These are phyloP conservation scores for Cyclophora punctaria DNA, from an alignment of 2,888 invertebrate genomes.

Conservation along the genomic window DNA sequence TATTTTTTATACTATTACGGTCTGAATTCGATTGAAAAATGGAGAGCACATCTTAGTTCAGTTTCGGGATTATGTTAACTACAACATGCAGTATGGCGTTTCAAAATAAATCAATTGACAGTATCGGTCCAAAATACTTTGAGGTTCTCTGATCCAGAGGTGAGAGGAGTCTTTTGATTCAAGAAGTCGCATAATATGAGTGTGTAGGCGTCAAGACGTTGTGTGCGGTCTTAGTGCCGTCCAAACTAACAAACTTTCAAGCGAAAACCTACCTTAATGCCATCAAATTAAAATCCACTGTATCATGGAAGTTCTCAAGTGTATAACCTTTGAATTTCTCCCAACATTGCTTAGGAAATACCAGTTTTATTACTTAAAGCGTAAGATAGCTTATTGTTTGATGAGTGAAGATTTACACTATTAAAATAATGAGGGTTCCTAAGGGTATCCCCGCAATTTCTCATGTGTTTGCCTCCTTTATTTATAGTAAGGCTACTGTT, in stretches of 20 bases:
- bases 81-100: background rate
- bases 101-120: background rate
- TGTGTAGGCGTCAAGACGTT: slow-evolving; percentile 49
- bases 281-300: slow-evolving; percentile 11
- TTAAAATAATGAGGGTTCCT: slow-evolving; percentile 68
- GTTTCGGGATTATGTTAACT: slow-evolving; percentile 3
- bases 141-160: background rate
- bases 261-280: slow-evolving; percentile 8
- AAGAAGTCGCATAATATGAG: slow-evolving; percentile 45
- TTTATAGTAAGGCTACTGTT: slow-evolving; percentile 66
- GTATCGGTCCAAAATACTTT: background rate
- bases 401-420: slow-evolving; percentile 43
- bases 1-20: too few species aligned
- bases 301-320: slow-evolving; percentile 5
- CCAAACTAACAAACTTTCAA: slow-evolving; percentile 23
- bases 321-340: slow-evolving; percentile 15
- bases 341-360: slow-evolving; percentile 16
- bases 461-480: slow-evolving; percentile 63
- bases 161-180: slow-evolving; percentile 22
- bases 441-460: slow-evolving; percentile 65
- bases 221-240: slow-evolving; percentile 58
- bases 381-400: slow-evolving; percentile 27
- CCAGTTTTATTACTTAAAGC: slow-evolving; percentile 11
- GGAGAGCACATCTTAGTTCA: too few species aligned
- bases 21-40: too few species aligned